These are phyloP conservation scores for Trisateles emortualis DNA, from an alignment of 2,888 invertebrate genomes.

Conservation along the genomic window DNA sequence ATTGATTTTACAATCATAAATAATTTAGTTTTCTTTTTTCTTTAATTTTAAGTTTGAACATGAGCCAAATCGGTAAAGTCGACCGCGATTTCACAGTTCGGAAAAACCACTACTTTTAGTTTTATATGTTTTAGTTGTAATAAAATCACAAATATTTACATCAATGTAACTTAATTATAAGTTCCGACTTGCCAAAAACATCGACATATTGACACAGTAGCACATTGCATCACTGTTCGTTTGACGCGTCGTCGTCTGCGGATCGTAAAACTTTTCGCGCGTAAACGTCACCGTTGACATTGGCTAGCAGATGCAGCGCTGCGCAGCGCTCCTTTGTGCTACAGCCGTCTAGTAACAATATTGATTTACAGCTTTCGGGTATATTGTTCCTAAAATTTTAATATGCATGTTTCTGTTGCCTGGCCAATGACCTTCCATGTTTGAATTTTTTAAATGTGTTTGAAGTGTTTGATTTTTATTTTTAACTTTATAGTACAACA, in stretches of 20 bases:
- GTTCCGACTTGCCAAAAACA: slow-evolving; percentile 40
- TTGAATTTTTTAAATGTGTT: slow-evolving; percentile 1
- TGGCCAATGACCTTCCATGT: slow-evolving; percentile 9
- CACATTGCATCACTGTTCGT: slow-evolving; percentile 67
- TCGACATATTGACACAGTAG: slow-evolving; percentile 34
- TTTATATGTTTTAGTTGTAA: too few relatives aligned
- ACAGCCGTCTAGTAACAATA: slow-evolving; percentile 72
- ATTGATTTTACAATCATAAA: too few relatives aligned
- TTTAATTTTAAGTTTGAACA: too few relatives aligned
- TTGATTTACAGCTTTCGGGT: slow-evolving; percentile 69
- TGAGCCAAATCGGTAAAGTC: too few relatives aligned
- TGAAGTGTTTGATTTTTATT: neutral
- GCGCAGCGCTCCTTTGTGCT: slow-evolving; percentile 70
- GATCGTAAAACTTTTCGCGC: slow-evolving; percentile 85
- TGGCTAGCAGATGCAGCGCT: slow-evolving; percentile 83
- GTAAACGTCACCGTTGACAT: slow-evolving; percentile 84
- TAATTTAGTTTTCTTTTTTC: too few relatives aligned
- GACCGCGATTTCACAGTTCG: too few relatives aligned
- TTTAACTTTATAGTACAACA: neutral
- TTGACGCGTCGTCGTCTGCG: slow-evolving; percentile 78
- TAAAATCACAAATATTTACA: slow-evolving; percentile 24
- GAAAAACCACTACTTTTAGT: too few relatives aligned
- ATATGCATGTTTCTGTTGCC: slow-evolving; percentile 38
- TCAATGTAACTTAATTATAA: slow-evolving; percentile 19
- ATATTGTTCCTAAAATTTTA: slow-evolving; percentile 54